Evolutionary conservation across 2,113 vertebrate genomes (phyloP), one percentile per base, ranked within the genome.

Genomic region (Silurus meridionalis): DNA sequence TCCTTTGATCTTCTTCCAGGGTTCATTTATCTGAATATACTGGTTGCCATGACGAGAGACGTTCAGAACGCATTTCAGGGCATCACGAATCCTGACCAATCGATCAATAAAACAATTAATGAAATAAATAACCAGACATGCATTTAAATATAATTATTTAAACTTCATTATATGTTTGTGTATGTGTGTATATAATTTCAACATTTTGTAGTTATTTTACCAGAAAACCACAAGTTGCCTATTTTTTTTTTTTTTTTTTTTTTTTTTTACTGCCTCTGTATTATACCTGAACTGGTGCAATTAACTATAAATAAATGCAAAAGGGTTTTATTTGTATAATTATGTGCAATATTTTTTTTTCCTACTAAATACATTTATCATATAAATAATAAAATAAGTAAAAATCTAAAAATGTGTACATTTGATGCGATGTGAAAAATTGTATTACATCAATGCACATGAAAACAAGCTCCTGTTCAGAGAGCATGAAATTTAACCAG

Each of bases 21-120:
- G 98, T 88, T 99, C 97, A 0, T 97, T 97, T 75, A 97, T 95
- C 91, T 99, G 98, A 90, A 99, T 98, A 91, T 99, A 99, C 88
- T 99, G 98, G 90, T 99, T 99, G 84, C 97, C 98, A 9, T 97
- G 96, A 78, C 98, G 97, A 88, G 98, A 99, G 85, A 99, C 96
- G 91, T 95, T 96, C 8, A 99, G 95, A 91, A 99, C 96, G 72
- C 96, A 96, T 57, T 97, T 96, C 86, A 99, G 93, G 28, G 96
- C 96, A 2, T 99, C 98, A 0, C 98, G 98, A 88, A 99, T 96
- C 86, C 98, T 99, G 89, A 69, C 21, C 74, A 60, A 83, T 63
- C 37, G 52, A 60, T 17, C 50, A 79, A 25, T 64, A 37, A 60
- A 74, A 66, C 67, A 64, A 64, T 9, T 13, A 58, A 69, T 72